Percentiles rank a stretch among this genome's conserved stretches.
Conservation (phyloP, 2,113 vertebrate genomes). For the Pseudolaguvia tuberculata region DNA sequence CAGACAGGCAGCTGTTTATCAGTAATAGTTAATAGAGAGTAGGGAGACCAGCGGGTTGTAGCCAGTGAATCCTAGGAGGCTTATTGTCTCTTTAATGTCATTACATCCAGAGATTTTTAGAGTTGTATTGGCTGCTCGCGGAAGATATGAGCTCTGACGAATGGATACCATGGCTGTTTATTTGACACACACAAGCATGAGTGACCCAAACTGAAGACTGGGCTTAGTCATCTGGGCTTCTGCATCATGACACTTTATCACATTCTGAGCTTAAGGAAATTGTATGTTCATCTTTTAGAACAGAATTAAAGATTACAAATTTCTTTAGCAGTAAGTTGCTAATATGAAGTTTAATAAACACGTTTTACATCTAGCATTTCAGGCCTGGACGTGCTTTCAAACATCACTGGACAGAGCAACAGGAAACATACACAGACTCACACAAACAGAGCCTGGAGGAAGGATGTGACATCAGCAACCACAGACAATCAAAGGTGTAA, state of each 20-base stretch:
- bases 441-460: slow-evolving; percentile 63
- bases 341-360: background rate
- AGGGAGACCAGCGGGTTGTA: slow-evolving; percentile 13
- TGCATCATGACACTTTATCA: background rate
- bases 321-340: background rate
- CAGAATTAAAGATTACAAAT: background rate
- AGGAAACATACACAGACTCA: slow-evolving; percentile 83
- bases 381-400: slow-evolving; percentile 53
- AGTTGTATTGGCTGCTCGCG: slow-evolving; percentile 66
- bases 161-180: slow-evolving; percentile 61
- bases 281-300: background rate
- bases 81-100: slow-evolving; percentile 73
- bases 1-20: slow-evolving; percentile 47
- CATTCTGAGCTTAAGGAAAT: background rate
- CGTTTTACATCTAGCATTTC: slow-evolving; percentile 51
- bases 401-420: slow-evolving; percentile 78
- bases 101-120: slow-evolving; percentile 67
- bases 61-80: slow-evolving; percentile 56
- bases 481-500: slow-evolving; percentile 97
- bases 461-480: slow-evolving; percentile 94
- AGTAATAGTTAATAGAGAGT: slow-evolving; percentile 30
- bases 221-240: slow-evolving; percentile 49
- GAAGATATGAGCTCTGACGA: slow-evolving; percentile 67
- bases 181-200: slow-evolving; percentile 43
- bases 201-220: slow-evolving; percentile 68